Evolutionary conservation across 2,888 invertebrate species (phyloP).

Genomic region (Amphimallon solstitiale): DNA sequence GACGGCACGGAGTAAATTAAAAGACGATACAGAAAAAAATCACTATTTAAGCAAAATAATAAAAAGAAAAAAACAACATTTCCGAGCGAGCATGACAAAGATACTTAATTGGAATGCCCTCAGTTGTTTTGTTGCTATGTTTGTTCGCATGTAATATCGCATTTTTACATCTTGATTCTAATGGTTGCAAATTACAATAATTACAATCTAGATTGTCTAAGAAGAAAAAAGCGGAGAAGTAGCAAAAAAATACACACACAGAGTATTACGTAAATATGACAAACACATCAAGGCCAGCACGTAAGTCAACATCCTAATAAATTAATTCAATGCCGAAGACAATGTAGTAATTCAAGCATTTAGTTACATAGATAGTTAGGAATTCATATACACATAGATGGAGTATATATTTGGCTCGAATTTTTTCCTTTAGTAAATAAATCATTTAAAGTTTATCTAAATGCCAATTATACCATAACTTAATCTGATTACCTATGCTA

Average conservation of each 20-base stretch:
- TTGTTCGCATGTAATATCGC: background rate
- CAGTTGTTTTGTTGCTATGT: background rate
- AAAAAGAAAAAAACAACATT: background rate
- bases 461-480: too few relatives aligned
- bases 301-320: constrained; percentile 34
- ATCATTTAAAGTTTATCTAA: too few relatives aligned
- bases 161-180: constrained; percentile 25
- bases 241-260: constrained; percentile 3
- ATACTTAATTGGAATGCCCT: constrained; percentile 7
- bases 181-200: constrained; percentile 26
- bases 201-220: background rate
- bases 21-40: background rate
- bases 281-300: constrained; percentile 22
- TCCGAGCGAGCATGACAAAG: background rate
- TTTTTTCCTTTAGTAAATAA: too few relatives aligned
- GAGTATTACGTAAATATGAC: constrained; percentile 12
- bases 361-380: background rate
- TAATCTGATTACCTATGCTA: too few relatives aligned
- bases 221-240: background rate
- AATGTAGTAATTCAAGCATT: constrained; percentile 11
- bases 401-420: too few relatives aligned
- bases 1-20: too few relatives aligned
- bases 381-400: too few relatives aligned
- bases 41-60: background rate
- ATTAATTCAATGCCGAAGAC: constrained; percentile 35